Base-by-base conservation (phyloP, 37 sponge, comb jelly and placozoan genomes). In the Ephydatia muelleri region DNA sequence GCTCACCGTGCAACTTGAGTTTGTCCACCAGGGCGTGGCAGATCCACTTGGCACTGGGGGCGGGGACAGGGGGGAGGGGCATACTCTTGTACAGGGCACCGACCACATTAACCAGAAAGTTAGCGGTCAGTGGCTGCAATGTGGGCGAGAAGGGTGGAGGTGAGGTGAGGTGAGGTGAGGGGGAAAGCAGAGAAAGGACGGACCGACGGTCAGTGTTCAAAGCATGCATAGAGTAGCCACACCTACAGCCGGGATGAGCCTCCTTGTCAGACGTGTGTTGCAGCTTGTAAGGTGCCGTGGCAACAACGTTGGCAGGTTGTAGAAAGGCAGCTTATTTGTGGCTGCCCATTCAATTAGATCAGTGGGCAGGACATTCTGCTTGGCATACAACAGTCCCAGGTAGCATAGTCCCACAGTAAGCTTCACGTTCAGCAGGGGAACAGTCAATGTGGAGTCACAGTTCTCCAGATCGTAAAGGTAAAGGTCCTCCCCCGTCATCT, bases 331-430 rank as follows among this genome's bases (percentile, higher is more conserved):
- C 70, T 68, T 26, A 5, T 29, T 29, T 5, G 70, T 33, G 23
- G 75, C 32, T 34, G n/a, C 77, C 12, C 48, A 90, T 85, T 86
- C 85, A 13, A 57, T 31, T 6, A 90, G 3, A 38, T 90, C 90
- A 28, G 31, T 73, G n/a, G 80, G 78, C 11, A 85, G 78, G 12
- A 90, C 70, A n/a, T 64, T 76, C 69, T 90, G 86, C 6, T 65
- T 33, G 16, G 87, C 78, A 77, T 82, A 91, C 26, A 91, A 68
- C 11, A 91, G 77, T 0, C 64, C 86, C 2, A 91, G 83, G 49
- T 91, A 91, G 39, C 73, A 67, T 35, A 91, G 22, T 22, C 76
- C 72, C 12, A 91, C 49, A 4, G 81, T 77, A 30, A 25, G 27
- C 70, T 70, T 71, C 49, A 82, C 65, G 3, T 29, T 16, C n/a